Percentiles rank a stretch among this genome's conserved stretches.
Conservation (phyloP, 37 sponge, comb jelly and placozoan genomes). For the Eunapius fragilis region DNA sequence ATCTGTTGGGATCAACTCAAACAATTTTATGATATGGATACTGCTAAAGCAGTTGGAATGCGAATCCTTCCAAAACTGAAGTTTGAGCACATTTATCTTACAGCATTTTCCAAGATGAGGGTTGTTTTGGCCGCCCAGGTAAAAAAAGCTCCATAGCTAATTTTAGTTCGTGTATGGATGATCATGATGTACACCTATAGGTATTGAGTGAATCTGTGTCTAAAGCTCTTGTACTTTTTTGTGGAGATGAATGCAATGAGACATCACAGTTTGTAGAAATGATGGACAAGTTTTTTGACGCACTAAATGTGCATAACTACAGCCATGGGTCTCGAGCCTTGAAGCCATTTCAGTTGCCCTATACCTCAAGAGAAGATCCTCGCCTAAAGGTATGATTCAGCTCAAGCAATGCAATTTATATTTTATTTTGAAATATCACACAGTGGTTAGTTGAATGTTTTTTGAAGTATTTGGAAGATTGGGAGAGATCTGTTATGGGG, state of each 20-base stretch:
- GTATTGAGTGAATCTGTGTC: slow-evolving; percentile 49
- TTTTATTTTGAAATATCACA: background rate
- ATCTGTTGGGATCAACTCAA: slow-evolving; percentile 21
- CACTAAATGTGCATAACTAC: slow-evolving; percentile 24
- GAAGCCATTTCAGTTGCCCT: slow-evolving; percentile 11
- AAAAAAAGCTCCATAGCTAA: background rate
- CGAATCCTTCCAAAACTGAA: slow-evolving; percentile 1
- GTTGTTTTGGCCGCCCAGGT: slow-evolving; percentile 27
- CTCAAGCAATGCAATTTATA: background rate
- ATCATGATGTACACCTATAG: background rate
- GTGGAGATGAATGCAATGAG: slow-evolving; percentile 11
- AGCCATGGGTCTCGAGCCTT: slow-evolving; percentile 13
- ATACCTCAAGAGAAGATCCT: background rate
- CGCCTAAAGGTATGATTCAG: slow-evolving; percentile 2
- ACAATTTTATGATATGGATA: slow-evolving; percentile 4
- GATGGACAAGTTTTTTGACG: slow-evolving; percentile 47
- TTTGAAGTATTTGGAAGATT: slow-evolving; percentile 24
- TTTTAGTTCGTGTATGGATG: slow-evolving; percentile 2
- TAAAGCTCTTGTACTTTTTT: slow-evolving; percentile 22
- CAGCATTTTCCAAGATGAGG: slow-evolving; percentile 28
- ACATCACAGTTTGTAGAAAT: slow-evolving; percentile 25
- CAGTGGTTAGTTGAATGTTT: slow-evolving; percentile 26
- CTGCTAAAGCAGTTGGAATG: background rate
- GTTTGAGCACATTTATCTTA: slow-evolving; percentile 7
- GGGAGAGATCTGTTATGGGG: slow-evolving; percentile 24